phyloP scores from a whole-genome alignment of 2,888 invertebrate genomes.

The Meloe dianella region DNA sequence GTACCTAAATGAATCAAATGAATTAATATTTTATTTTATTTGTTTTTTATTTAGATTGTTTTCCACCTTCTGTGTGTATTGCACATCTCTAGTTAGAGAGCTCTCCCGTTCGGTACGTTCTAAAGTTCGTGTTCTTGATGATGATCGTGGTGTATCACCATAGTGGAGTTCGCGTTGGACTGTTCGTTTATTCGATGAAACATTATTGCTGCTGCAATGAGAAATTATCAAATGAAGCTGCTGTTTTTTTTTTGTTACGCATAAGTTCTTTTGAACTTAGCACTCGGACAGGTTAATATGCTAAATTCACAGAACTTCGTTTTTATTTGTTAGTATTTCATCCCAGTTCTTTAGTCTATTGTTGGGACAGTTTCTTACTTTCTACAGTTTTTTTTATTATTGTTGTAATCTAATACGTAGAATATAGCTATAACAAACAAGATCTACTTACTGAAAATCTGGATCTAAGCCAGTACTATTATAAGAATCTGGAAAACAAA shows the following conservation, averaged over 20 bases:
- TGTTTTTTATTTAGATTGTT: background rate
- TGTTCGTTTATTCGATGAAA: conserved; percentile 42
- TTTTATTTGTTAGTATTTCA: too few relatives aligned
- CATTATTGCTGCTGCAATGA: conserved; percentile 16
- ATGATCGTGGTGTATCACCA: conserved; percentile 51
- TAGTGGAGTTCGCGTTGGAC: conserved; percentile 57
- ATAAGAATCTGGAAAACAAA: conserved; percentile 55
- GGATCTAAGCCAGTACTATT: conserved; percentile 55
- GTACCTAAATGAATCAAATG: conserved; percentile 40
- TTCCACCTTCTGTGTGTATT: conserved; percentile 49
- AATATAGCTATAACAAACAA: conserved; percentile 15
- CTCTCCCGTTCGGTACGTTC: conserved; percentile 50
- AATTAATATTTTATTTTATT: background rate
- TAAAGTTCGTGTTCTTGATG: conserved; percentile 48
- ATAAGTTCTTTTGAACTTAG: background rate
- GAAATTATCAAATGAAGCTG: conserved; percentile 10
- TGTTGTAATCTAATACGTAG: background rate
- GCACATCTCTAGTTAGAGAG: conserved; percentile 49
- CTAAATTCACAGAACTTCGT: too few relatives aligned
- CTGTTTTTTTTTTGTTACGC: background rate
- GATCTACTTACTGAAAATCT: conserved; percentile 54
- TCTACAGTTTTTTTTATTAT: background rate
- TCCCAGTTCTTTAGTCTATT: too few relatives aligned
- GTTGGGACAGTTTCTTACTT: background rate
- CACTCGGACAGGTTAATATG: too few relatives aligned